Evolutionary conservation across 2,888 invertebrate species (phyloP).

Genomic region (Agriopis marginaria): DNA sequence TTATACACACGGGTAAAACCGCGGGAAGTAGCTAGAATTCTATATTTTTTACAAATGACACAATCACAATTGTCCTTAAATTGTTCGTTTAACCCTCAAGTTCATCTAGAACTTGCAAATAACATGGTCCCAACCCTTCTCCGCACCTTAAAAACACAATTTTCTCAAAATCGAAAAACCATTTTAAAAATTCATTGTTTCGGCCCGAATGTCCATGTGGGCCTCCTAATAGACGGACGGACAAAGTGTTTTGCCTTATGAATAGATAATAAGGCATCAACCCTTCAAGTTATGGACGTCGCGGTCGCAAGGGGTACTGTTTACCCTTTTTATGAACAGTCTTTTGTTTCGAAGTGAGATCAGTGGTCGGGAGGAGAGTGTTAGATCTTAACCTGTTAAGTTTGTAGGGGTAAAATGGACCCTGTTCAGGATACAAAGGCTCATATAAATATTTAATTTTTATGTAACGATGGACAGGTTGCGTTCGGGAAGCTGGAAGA

Average conservation of each 20-base stretch:
- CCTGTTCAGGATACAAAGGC: neutral
- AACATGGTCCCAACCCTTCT: conserved; percentile 15
- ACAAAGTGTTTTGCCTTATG: conserved; percentile 77
- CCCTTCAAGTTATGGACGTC: conserved; percentile 68
- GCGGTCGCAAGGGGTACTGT: conserved; percentile 48
- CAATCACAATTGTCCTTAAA: no score
- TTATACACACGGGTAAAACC: no score
- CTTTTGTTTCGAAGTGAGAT: conserved; percentile 46
- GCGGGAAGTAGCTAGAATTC: no score
- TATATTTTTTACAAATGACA: no score
- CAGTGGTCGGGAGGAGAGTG: conserved; percentile 31
- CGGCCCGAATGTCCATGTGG: conserved; percentile 54
- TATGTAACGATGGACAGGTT: neutral
- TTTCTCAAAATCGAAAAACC: conserved; percentile 54
- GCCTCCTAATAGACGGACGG: conserved; percentile 68
- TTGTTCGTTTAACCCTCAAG: neutral
- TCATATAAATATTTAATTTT: neutral
- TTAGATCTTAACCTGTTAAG: conserved; percentile 29
- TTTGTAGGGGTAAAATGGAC: conserved; percentile 27
- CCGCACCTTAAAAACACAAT: conserved; percentile 41
- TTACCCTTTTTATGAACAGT: conserved; percentile 54
- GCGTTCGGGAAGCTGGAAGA: no score
- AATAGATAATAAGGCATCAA: conserved; percentile 76
- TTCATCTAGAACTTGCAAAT: conserved; percentile 1
- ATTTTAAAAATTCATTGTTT: conserved; percentile 73